phyloP scores from a whole-genome alignment of 2,888 invertebrate species.

The Dugesia japonica region DNA sequence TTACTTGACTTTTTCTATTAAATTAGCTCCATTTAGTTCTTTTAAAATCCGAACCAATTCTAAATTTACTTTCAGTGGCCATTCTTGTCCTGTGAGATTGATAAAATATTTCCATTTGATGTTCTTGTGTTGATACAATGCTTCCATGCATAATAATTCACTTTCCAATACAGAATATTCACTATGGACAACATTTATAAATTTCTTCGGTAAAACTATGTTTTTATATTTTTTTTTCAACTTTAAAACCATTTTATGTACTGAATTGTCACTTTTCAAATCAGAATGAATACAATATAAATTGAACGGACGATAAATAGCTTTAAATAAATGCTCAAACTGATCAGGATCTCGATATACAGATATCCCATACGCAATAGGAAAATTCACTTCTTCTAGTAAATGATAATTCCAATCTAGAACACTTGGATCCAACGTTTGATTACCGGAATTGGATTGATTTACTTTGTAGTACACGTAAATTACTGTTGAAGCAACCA shows the following conservation, averaged over 20 bases:
- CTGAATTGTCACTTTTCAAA: constrained; percentile 37
- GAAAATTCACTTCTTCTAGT: not conserved
- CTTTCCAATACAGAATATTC: constrained; percentile 34
- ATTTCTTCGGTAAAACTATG: constrained; percentile 38
- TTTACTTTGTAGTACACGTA: not conserved
- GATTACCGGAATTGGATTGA: not conserved
- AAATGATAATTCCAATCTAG: not conserved
- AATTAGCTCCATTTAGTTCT: not conserved
- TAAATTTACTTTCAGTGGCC: constrained; percentile 30
- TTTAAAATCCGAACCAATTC: not conserved
- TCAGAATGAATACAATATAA: constrained; percentile 44
- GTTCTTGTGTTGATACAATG: not conserved
- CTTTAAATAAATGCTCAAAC: constrained; percentile 39
- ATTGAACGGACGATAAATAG: constrained; percentile 43
- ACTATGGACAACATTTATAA: constrained; percentile 37
- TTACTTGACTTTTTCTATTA: constrained; percentile 3
- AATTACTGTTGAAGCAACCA: not conserved
- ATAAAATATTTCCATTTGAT: constrained; percentile 34
- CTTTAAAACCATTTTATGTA: constrained; percentile 37
- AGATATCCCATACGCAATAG: not conserved
- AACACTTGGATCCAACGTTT: not conserved
- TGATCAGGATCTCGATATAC: constrained; percentile 35
- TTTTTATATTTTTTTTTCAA: constrained; percentile 39
- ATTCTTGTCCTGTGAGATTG: constrained; percentile 36
- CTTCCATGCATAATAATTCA: constrained; percentile 33